Percentiles rank a stretch among this genome's conserved stretches.
phyloP scores from a whole-genome alignment of 1,140 invertebrate genomes.

The Scylla paramamosain region DNA sequence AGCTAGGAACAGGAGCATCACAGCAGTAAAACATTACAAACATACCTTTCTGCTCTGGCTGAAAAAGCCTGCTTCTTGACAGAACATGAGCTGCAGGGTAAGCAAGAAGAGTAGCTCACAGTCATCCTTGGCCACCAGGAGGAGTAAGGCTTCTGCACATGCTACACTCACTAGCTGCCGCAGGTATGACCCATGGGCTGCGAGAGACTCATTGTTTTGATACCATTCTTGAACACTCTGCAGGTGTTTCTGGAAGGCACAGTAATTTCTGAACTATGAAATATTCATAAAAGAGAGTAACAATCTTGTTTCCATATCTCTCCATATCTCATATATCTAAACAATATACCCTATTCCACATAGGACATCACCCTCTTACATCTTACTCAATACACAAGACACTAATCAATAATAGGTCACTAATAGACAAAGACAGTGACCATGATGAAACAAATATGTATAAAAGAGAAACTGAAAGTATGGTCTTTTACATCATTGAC shows the following conservation, averaged over 20 bases:
- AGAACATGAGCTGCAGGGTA: conserved; percentile 59
- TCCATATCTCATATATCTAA: too few relatives aligned
- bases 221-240: conserved; percentile 52
- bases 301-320: too few relatives aligned
- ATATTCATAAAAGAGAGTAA: too few relatives aligned
- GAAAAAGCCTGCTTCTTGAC: conserved; percentile 49
- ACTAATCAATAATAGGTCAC: neutral
- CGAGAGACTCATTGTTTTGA: conserved; percentile 17
- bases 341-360: too few relatives aligned
- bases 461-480: neutral
- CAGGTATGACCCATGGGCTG: neutral
- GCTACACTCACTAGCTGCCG: conserved; percentile 33
- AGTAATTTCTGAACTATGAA: too few relatives aligned
- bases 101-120: conserved; percentile 39
- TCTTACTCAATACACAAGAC: too few relatives aligned
- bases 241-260: conserved; percentile 18
- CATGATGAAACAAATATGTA: neutral
- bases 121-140: conserved; percentile 23
- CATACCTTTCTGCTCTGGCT: conserved; percentile 54
- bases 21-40: neutral
- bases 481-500: too few relatives aligned
- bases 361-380: too few relatives aligned
- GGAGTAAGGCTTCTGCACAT: neutral
- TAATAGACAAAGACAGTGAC: too few relatives aligned
- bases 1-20: neutral